Evolutionary conservation across 2,113 vertebrate genomes (phyloP), one percentile per base, ranked within the genome.

Genomic region (Sinocyclocheilus maitianheensis): DNA sequence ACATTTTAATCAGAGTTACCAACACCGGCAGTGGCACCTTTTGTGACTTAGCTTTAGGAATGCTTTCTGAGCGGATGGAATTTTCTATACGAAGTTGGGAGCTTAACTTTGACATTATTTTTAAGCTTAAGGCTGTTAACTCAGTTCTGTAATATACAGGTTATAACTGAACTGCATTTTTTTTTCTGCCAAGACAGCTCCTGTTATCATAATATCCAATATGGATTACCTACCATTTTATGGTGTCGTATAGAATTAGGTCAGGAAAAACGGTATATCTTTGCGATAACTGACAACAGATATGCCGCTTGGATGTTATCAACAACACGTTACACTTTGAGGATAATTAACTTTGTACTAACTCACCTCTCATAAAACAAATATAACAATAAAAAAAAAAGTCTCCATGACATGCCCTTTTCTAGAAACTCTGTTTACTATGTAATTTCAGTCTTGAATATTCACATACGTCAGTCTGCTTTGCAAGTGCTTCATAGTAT

Each of bases 211-310:
- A 93, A 94, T 92, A 99, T 99, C 97, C 97, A 99, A 99, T 98
- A 98, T 99, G 98, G 97, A 99, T 98, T 97, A 99, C 95, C 96
- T 96, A 96, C 95, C 95, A 95, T 93, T 93, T 91, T 87, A 93
- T 91, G 89, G 90, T 86, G 87, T 86, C 86, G 71, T 75, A 58
- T 26, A 84, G 20, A 80, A 81, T 48, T 14, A 81, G n/a, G 37
- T 40, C 30, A 79, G 46, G 84, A 62, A 90, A 84, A 87, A 40
- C 89, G 84, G 90, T 89, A 89, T 86, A 86, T 90, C 84, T 72
- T 58, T 34, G 26, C 48, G 83, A 87, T 81, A 87, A 85, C 48
- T 24, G 14, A 83, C 55, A 85, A 72, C 72, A 81, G 87, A 87
- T 60, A 48, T 62, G 84, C 55, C 81, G 82, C 40, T 72, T 82